phyloP scores from a whole-genome alignment of 2,113 vertebrate species.

The Acanthisitta chloris region DNA sequence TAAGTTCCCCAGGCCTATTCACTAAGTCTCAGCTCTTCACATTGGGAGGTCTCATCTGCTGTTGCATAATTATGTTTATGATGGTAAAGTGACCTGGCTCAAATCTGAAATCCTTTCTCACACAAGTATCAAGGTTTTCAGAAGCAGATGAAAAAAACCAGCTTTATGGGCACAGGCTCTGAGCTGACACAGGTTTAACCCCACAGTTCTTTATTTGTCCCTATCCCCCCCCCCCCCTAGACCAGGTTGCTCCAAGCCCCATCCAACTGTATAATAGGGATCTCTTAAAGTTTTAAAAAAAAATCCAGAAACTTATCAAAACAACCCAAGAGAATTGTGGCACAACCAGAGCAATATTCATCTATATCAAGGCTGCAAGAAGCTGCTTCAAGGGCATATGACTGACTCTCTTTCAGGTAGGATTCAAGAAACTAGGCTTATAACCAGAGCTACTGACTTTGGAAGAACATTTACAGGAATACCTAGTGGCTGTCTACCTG shows the following conservation, averaged over 20 bases:
- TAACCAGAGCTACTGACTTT: neutral
- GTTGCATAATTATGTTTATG: neutral
- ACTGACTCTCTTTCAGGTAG: neutral
- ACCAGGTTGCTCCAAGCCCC: too few species aligned
- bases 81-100: neutral
- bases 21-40: neutral
- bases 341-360: neutral
- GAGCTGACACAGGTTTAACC: neutral
- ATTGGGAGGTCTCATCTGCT: neutral
- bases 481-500: neutral
- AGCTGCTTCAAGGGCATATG: neutral
- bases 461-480: neutral
- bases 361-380: neutral
- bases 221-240: too few species aligned
- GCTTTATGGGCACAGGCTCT: neutral
- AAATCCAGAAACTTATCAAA: neutral
- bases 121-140: neutral
- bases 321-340: neutral
- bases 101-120: neutral
- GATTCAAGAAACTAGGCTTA: neutral
- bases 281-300: neutral
- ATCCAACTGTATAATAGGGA: neutral
- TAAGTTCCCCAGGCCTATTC: neutral
- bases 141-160: neutral
- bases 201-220: accelerated